Evolutionary conservation across 2,888 invertebrate species (phyloP).

Genomic region (Tachina lurida): DNA sequence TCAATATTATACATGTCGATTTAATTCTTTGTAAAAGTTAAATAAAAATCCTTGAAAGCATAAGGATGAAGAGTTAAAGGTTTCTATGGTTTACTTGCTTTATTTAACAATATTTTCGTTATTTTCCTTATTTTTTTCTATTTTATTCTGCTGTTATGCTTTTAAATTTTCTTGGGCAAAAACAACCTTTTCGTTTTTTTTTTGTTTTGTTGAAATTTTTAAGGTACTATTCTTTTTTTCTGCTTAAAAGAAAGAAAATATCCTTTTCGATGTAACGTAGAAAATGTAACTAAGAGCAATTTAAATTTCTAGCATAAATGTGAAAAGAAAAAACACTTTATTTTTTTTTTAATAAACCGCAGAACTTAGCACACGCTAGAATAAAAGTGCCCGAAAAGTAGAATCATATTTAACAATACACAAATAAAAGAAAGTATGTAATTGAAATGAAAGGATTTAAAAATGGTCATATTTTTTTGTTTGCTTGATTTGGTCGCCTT

Average conservation of each 20-base stretch:
- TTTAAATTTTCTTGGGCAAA: conserved; percentile 45
- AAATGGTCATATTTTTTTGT: conserved; percentile 49
- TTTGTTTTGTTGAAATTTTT: neutral
- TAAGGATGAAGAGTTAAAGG: conserved; percentile 46
- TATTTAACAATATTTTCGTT: conserved; percentile 28
- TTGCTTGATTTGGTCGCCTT: conserved; percentile 24
- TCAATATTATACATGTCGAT: conserved; percentile 55
- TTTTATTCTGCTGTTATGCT: neutral
- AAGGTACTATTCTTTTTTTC: conserved; percentile 10
- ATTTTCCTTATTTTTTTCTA: neutral
- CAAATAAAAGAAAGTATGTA: conserved; percentile 9
- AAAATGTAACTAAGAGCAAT: conserved; percentile 37
- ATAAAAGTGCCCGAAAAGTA: neutral
- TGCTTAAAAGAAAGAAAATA: conserved; percentile 6
- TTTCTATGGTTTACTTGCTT: conserved; percentile 52
- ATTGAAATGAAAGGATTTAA: conserved; percentile 47
- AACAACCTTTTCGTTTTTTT: conserved; percentile 4
- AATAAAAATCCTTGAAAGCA: conserved; percentile 55
- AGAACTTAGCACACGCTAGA: neutral
- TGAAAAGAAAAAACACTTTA: neutral
- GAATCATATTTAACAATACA: conserved; percentile 51
- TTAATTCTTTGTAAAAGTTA: conserved; percentile 59
- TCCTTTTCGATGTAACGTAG: neutral
- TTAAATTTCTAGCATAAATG: conserved; percentile 1
- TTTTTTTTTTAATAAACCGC: neutral